Evolutionary conservation across 2,113 vertebrate genomes (phyloP), one percentile per base, ranked within the genome.

Genomic region (Protobothrops flavoviridis): DNA sequence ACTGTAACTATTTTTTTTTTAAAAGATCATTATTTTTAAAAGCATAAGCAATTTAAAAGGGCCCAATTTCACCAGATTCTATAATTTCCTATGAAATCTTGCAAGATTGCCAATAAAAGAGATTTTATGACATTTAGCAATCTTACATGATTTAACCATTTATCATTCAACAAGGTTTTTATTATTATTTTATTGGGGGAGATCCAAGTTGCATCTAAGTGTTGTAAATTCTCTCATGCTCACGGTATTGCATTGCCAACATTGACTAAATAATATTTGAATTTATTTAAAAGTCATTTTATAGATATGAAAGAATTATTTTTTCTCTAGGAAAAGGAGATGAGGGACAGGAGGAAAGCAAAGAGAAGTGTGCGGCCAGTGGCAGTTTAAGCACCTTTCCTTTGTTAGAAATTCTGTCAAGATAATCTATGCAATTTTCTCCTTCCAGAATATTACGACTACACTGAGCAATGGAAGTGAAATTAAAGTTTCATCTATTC

Each of bases 361-460:
- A 21, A 81, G 17, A 81, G 17, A 81, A 39, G 33, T 9, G 3
- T 43, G 33, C 8, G 74, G 20, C 33, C 33, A 81, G 3, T 39
- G 74, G 33, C n/a, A 81, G 17, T 39, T 7, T 81, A 81, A 81
- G 17, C 33, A 39, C 17, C 33, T 81, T 21, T 89, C 26, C 9
- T 48, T 3, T 1, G 48, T 20, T 43, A n/a, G 50, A 21, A 89
- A 53, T 20, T 2, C 39, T 43, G 7, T 33, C 13, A 56, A 56
- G 33, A 20, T 81, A 39, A 43, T 81, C 17, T 81, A 3, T 21
- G 3, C n/a, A 13, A 24, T 53, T 43, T 87, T 87, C 90, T 94
- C 45, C 45, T 93, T 5, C 0, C 94, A 97, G 97, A 96, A 61
- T 97, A 85, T 91, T 97, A 97, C 0, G 93, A 95, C 0, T 0